These are phyloP conservation scores for Brachypteracias leptosomus DNA, from an alignment of 2,113 vertebrate genomes.

Conservation along the genomic window DNA sequence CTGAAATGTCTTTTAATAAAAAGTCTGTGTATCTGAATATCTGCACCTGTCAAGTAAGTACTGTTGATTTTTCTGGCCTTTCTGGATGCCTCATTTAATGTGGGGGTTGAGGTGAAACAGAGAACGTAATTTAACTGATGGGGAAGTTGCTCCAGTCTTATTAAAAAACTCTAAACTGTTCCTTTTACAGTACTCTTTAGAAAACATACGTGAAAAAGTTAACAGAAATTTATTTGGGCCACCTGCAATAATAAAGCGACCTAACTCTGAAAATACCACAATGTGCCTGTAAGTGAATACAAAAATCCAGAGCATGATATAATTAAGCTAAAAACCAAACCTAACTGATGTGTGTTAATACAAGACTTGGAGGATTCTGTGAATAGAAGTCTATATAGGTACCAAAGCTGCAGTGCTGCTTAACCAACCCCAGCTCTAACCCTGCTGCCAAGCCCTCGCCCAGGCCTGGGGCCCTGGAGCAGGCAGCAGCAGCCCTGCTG, in stretches of 20 bases:
- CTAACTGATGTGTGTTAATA: neutral
- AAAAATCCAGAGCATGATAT: neutral
- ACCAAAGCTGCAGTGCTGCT: neutral
- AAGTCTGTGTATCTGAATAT: neutral
- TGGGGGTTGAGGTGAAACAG: neutral
- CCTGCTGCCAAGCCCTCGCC: neutral
- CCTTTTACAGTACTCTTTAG: neutral
- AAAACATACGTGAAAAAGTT: neutral
- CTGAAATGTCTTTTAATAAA: neutral
- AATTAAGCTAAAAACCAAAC: neutral
- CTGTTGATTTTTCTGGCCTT: neutral
- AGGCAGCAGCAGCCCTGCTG: neutral
- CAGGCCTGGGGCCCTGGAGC: no score
- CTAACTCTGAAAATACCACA: neutral
- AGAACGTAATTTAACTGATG: neutral
- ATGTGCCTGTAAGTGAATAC: neutral
- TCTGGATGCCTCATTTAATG: neutral
- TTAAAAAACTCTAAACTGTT: neutral
- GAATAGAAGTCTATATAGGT: neutral
- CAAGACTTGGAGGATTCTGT: neutral
- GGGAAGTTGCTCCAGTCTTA: neutral
- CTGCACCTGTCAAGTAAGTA: accelerated
- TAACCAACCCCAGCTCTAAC: neutral
- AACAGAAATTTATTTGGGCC: neutral
- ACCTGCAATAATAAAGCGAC: neutral